Evolutionary conservation across 2,797 vertebrate species (phyloP).

Genomic region (Cygnus olor): DNA sequence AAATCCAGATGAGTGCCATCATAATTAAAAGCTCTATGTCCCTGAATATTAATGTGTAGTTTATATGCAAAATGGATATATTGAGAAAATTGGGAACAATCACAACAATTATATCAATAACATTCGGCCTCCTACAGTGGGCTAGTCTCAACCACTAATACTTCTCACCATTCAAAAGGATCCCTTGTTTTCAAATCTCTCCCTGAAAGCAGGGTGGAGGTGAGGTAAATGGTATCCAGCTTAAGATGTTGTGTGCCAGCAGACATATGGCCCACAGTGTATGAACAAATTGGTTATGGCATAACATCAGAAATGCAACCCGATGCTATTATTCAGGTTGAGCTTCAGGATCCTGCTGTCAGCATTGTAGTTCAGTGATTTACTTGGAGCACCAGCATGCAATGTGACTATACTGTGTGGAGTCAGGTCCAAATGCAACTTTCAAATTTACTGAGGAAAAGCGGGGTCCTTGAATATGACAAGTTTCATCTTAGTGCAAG

Average conservation of each 20-base stretch:
- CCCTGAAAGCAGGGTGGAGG: neutral
- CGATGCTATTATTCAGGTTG: neutral
- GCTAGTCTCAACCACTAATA: neutral
- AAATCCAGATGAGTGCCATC: neutral
- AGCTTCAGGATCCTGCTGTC: neutral
- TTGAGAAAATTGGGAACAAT: neutral
- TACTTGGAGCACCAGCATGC: neutral
- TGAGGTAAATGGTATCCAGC: neutral
- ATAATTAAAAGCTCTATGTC: neutral
- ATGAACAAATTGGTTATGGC: neutral
- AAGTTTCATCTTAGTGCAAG: neutral
- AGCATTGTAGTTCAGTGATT: neutral
- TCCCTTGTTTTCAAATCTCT: neutral
- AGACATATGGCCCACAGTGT: neutral
- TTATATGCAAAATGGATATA: rapidly evolving
- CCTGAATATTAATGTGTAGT: neutral
- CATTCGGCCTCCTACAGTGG: neutral
- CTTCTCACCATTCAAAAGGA: neutral
- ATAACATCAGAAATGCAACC: neutral
- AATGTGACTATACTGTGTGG: no score
- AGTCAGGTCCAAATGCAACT: rapidly evolving
- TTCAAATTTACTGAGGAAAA: neutral
- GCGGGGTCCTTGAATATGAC: neutral
- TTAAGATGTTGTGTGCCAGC: neutral
- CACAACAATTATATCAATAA: neutral